Percentiles rank a stretch among this genome's conserved stretches.
phyloP scores from a whole-genome alignment of 1,140 invertebrate genomes.

The Popillia japonica region DNA sequence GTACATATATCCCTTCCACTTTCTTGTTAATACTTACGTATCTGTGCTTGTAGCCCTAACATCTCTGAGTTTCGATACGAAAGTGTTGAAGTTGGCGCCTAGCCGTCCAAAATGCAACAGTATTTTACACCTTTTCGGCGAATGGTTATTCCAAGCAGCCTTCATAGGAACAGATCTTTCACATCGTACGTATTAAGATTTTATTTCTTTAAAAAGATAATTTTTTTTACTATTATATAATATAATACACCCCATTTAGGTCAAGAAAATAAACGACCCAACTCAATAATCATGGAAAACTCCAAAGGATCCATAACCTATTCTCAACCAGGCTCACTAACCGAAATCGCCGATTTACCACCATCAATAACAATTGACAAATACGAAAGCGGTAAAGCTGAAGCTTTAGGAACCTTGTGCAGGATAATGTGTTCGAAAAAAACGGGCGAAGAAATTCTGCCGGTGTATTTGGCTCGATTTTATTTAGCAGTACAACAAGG shows the following conservation, averaged over 20 bases:
- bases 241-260: too few species aligned
- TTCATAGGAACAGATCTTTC: constrained; percentile 80
- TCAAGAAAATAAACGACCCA: constrained; percentile 54
- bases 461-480: constrained; percentile 93
- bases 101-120: constrained; percentile 87
- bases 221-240: too few species aligned
- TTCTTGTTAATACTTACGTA: background rate
- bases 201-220: too few species aligned
- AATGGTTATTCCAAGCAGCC: constrained; percentile 96
- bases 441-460: constrained; percentile 93
- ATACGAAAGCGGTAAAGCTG: constrained; percentile 87
- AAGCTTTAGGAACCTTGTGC: constrained; percentile 94
- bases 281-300: constrained; percentile 57
- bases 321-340: constrained; percentile 64
- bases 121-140: constrained; percentile 93
- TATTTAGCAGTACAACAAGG: constrained; percentile 88
- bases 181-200: constrained; percentile 55
- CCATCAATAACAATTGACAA: constrained; percentile 69
- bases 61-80: constrained; percentile 54
- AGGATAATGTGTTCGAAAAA: constrained; percentile 96
- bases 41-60: constrained; percentile 56
- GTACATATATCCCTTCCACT: background rate
- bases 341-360: constrained; percentile 63
- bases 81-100: constrained; percentile 68
- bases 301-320: constrained; percentile 57